Conservation (phyloP, 2,113 vertebrate species). For the Sorex araneus region DNA sequence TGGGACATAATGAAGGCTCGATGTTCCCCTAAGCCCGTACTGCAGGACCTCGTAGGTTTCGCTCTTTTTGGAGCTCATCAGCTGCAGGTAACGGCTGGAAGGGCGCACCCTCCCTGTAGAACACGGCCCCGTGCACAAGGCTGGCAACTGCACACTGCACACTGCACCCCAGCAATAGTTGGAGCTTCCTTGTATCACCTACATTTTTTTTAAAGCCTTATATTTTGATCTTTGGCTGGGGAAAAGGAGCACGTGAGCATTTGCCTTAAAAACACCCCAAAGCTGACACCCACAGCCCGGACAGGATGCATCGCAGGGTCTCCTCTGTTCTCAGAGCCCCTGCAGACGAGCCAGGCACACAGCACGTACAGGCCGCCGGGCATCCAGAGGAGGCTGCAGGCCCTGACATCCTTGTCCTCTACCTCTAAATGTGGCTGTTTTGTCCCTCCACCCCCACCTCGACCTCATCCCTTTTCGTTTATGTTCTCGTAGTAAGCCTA, state of each 20-base stretch:
- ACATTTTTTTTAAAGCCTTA: neutral
- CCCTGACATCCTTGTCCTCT: neutral
- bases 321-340: constrained; percentile 39
- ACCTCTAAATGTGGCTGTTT: neutral
- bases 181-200: neutral
- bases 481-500: constrained; percentile 62
- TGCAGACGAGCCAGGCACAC: neutral
- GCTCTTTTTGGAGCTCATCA: constrained; percentile 92
- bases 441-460: constrained; percentile 9
- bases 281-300: neutral
- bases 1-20: neutral
- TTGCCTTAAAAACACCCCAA: constrained; percentile 20
- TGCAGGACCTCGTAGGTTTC: constrained; percentile 91
- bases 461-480: constrained; percentile 27
- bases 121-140: constrained; percentile 4
- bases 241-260: neutral
- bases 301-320: neutral
- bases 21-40: constrained; percentile 85
- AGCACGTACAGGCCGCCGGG: neutral
- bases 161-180: neutral
- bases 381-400: neutral
- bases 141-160: neutral
- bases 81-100: constrained; percentile 90
- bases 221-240: constrained; percentile 5
- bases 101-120: neutral